These are phyloP conservation scores for Tetranychus piercei DNA, from an alignment of 2,888 invertebrate genomes.

Conservation along the genomic window DNA sequence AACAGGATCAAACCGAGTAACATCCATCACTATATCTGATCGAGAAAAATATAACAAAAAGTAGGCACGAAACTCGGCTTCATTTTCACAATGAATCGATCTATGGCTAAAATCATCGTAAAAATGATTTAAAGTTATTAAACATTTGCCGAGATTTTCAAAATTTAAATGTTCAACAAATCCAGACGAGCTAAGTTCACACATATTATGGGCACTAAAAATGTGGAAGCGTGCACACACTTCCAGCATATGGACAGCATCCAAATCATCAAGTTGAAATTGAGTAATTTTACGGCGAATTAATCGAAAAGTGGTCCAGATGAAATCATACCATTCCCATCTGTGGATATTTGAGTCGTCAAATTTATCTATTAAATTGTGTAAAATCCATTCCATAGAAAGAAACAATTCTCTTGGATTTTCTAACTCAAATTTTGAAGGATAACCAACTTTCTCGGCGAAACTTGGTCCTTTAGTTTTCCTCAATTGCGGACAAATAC, in stretches of 20 bases:
- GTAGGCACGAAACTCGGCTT: background rate
- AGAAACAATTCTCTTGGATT: background rate
- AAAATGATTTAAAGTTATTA: background rate
- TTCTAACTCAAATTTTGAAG: too few species aligned
- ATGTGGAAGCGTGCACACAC: background rate
- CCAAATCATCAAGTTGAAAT: background rate
- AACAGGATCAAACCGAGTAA: background rate
- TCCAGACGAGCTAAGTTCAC: background rate
- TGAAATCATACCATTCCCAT: background rate
- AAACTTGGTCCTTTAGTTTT: too few species aligned
- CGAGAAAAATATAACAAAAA: background rate
- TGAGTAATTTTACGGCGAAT: background rate
- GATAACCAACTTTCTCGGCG: too few species aligned
- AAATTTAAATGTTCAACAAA: background rate
- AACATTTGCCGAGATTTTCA: background rate
- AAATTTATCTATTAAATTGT: background rate
- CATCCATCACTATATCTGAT: background rate
- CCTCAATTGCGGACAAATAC: too few species aligned
- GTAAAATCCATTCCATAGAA: background rate
- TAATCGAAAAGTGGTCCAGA: background rate
- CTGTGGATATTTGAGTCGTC: background rate
- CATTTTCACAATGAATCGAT: background rate
- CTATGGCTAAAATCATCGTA: background rate
- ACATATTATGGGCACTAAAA: background rate
- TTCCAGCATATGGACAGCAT: background rate